Percentiles rank a stretch among this genome's conserved stretches.
Conservation (phyloP, 2,888 invertebrate genomes). For the Drosophila subquinaria region DNA sequence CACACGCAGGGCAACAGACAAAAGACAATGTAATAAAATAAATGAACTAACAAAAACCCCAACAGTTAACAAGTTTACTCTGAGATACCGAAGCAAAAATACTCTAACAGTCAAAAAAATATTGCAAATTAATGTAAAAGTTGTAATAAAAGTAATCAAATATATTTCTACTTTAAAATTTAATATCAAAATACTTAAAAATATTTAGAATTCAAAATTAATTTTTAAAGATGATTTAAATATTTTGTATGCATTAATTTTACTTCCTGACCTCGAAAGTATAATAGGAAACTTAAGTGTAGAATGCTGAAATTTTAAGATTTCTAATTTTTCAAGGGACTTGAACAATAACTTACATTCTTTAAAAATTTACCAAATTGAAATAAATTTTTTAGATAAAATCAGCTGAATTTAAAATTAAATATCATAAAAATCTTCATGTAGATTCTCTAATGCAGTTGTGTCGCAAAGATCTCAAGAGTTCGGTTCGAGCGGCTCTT, state of each 20-base stretch:
- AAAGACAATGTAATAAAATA: conserved; percentile 29
- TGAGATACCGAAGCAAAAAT: conserved; percentile 9
- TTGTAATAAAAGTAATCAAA: background rate
- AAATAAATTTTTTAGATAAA: background rate
- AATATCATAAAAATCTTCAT: too few relatives aligned
- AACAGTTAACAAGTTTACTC: background rate
- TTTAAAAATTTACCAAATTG: background rate
- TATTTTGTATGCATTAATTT: background rate
- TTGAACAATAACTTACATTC: background rate
- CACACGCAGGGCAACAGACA: conserved; percentile 29
- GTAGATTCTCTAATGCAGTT: background rate
- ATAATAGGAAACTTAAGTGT: conserved; percentile 37
- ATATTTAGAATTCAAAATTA: background rate
- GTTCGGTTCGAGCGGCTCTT: background rate
- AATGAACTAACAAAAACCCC: conserved; percentile 9
- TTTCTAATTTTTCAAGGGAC: background rate
- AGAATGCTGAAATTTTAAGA: background rate
- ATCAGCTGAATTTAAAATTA: background rate
- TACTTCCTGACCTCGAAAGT: conserved; percentile 46
- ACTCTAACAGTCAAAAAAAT: conserved; percentile 18
- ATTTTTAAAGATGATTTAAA: background rate
- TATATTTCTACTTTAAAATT: background rate
- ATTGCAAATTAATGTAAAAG: background rate
- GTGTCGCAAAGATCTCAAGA: background rate
- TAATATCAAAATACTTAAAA: background rate